Evolutionary conservation across 2,797 vertebrate species (phyloP).

Genomic region (Channa striata): DNA sequence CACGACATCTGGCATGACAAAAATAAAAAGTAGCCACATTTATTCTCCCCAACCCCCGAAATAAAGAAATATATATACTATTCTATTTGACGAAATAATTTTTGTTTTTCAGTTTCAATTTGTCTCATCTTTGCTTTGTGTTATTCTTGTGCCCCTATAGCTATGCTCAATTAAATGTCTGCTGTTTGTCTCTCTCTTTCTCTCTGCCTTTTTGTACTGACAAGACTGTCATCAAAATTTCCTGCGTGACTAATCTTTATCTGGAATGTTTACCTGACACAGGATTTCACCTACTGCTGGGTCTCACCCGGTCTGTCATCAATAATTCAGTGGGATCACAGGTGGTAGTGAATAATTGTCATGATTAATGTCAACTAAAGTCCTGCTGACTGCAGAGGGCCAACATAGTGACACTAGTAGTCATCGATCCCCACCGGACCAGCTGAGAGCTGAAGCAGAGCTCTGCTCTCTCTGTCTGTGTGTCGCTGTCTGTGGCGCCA

Average conservation of each 20-base stretch:
- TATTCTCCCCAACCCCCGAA: too few relatives aligned
- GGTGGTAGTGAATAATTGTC: conserved; percentile 49
- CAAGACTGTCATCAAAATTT: conserved; percentile 36
- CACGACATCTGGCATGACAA: too few relatives aligned
- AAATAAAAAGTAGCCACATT: too few relatives aligned
- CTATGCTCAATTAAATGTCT: conserved; percentile 46
- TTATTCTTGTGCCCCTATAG: conserved; percentile 47
- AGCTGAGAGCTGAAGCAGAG: conserved; percentile 52
- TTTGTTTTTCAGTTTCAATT: background rate
- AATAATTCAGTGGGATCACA: conserved; percentile 67
- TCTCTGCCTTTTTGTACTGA: conserved; percentile 22
- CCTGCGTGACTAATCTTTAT: conserved; percentile 19
- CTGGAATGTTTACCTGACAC: conserved; percentile 47
- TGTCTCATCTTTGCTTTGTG: conserved; percentile 11
- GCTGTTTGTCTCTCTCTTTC: conserved; percentile 46
- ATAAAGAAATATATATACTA: too few relatives aligned
- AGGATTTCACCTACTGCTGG: conserved; percentile 38
- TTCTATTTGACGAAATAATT: too few relatives aligned
- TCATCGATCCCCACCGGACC: conserved; percentile 47
- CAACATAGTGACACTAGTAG: conserved; percentile 42
- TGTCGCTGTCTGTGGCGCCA: conserved; percentile 71
- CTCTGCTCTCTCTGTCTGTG: conserved; percentile 38
- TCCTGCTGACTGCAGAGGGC: conserved; percentile 21
- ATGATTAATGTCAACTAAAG: conserved; percentile 60
- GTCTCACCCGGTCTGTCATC: conserved; percentile 49